Evolutionary conservation across 2,888 invertebrate genomes (phyloP).

Genomic region (Lasioglossum calceatum): DNA sequence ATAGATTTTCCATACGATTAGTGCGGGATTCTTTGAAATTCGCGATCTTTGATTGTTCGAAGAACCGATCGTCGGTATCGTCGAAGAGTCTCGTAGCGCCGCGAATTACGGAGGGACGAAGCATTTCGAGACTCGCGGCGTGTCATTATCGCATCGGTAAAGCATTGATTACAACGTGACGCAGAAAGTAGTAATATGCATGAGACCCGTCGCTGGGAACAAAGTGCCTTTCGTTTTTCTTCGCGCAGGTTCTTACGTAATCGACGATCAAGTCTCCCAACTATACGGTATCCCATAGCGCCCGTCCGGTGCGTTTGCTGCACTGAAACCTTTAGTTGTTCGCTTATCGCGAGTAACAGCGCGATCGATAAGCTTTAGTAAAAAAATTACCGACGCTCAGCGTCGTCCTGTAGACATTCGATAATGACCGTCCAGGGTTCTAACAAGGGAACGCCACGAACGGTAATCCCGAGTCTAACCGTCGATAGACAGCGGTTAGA

Average conservation of each 20-base stretch:
- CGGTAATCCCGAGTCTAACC: not conserved
- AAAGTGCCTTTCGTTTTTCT: slow-evolving; percentile 10
- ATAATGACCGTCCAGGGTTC: not conserved
- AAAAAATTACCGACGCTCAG: not conserved
- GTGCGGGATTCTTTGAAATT: too few species aligned
- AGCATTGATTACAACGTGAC: slow-evolving; percentile 19
- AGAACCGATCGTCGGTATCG: too few species aligned
- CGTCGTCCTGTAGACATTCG: not conserved
- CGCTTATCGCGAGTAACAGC: not conserved
- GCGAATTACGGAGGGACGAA: too few species aligned
- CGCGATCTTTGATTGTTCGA: too few species aligned
- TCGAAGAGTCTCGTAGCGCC: too few species aligned
- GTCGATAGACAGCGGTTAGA: not conserved
- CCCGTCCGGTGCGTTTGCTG: not conserved
- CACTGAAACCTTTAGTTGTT: not conserved
- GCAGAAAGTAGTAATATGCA: not conserved
- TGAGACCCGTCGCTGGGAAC: not conserved
- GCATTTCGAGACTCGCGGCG: not conserved
- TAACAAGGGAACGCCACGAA: not conserved
- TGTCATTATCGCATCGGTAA: not conserved
- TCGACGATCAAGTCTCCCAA: not conserved
- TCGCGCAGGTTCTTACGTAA: not conserved
- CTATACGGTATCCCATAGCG: not conserved
- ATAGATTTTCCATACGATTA: too few species aligned
- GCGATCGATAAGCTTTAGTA: not conserved